Evolutionary conservation across 2,797 vertebrate species (phyloP).

Genomic region (Scolopax bukidnonensis): DNA sequence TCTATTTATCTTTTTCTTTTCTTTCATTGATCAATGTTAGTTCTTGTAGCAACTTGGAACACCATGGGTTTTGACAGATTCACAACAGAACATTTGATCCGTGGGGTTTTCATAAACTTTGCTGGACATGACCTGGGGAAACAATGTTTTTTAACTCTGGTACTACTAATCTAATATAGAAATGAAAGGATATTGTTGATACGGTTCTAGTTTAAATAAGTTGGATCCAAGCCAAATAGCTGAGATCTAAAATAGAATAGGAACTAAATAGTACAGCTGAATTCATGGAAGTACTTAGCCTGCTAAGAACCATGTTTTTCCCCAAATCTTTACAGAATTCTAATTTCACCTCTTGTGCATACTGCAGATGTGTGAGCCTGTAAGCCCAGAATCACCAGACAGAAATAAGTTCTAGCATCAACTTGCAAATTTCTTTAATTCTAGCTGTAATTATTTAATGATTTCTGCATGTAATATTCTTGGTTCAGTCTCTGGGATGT

Average conservation of each 20-base stretch:
- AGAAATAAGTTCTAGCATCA: not conserved
- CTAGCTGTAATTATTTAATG: not conserved
- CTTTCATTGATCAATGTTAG: not conserved
- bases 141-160: not conserved
- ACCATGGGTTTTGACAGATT: not conserved
- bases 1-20: not conserved
- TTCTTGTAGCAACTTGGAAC: not conserved
- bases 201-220: not conserved
- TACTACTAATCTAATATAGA: not conserved
- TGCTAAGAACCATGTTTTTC: not conserved
- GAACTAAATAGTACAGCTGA: not conserved
- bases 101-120: not conserved
- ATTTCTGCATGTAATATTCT: not conserved
- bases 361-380: not conserved
- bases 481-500: not conserved
- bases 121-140: not conserved
- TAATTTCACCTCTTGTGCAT: not conserved
- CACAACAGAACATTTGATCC: not conserved
- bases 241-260: not conserved
- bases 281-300: not conserved
- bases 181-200: not conserved
- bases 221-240: not conserved
- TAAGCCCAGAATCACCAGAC: not conserved
- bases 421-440: not conserved
- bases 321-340: not conserved